Percentiles rank a stretch among this genome's conserved stretches.
phyloP scores from a whole-genome alignment of 2,113 vertebrate species.

The Bufo gargarizans region DNA sequence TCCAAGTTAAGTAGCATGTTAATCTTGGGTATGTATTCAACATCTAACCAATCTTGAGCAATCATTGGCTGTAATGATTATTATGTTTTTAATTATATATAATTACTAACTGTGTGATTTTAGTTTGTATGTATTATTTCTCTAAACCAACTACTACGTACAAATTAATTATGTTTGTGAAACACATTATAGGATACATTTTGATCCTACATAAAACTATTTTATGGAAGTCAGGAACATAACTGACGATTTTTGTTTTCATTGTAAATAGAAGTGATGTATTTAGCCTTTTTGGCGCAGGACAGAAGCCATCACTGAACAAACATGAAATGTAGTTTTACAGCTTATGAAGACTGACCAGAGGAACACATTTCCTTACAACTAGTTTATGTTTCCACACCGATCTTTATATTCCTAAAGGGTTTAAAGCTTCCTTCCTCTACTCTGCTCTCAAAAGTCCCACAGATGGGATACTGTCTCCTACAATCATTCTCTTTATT shows the following conservation, averaged over 20 bases:
- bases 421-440: slow-evolving; percentile 47
- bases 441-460: not conserved
- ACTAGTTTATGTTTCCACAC: slow-evolving; percentile 48
- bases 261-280: slow-evolving; percentile 14
- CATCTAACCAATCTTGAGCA: too few relatives aligned
- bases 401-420: slow-evolving; percentile 35
- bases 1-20: too few relatives aligned
- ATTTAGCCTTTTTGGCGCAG: slow-evolving; percentile 11
- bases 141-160: not conserved
- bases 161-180: not conserved
- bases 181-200: not conserved
- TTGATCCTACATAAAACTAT: not conserved
- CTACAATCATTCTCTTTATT: slow-evolving; percentile 24
- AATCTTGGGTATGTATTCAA: too few relatives aligned
- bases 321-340: slow-evolving; percentile 41
- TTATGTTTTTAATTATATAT: not conserved
- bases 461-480: slow-evolving; percentile 38
- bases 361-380: slow-evolving; percentile 42
- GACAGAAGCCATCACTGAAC: slow-evolving; percentile 23
- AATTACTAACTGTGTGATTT: not conserved
- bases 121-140: not conserved
- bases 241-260: slow-evolving; percentile 1
- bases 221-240: not conserved
- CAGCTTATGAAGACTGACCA: slow-evolving; percentile 37
- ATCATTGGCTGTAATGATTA: not conserved